Conservation (phyloP, 2,797 vertebrate genomes). For the Jordanella pulchra region DNA sequence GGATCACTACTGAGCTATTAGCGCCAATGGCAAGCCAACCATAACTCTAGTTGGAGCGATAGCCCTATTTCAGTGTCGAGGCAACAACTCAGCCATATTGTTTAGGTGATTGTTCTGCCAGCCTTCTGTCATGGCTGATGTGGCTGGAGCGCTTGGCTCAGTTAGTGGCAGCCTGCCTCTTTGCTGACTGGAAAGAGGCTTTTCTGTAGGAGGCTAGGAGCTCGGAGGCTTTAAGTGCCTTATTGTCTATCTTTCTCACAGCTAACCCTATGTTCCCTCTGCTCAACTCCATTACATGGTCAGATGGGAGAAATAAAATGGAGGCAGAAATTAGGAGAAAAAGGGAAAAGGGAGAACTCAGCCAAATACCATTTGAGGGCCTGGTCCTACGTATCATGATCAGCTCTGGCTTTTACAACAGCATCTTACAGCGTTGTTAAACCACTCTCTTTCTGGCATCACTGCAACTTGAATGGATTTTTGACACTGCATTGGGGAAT, state of each 20-base stretch:
- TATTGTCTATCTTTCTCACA: conserved; percentile 79
- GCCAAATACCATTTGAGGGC: conserved; percentile 69
- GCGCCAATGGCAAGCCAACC: conserved; percentile 70
- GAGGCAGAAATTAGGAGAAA: conserved; percentile 41
- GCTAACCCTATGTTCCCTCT: conserved; percentile 70
- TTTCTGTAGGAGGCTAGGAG: conserved; percentile 85
- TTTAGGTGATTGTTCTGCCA: conserved; percentile 85
- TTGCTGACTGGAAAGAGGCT: conserved; percentile 80
- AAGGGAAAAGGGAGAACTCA: conserved; percentile 37
- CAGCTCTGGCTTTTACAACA: conserved; percentile 75
- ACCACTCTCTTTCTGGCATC: conserved; percentile 77
- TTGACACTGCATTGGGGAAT: conserved; percentile 80
- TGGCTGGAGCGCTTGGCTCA: conserved; percentile 77
- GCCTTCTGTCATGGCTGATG: conserved; percentile 83
- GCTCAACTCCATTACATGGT: conserved; percentile 67
- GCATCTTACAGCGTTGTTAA: conserved; percentile 76
- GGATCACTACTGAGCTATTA: conserved; percentile 69
- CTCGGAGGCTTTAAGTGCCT: conserved; percentile 82
- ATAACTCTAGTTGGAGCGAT: conserved; percentile 71
- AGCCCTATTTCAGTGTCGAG: conserved; percentile 72
- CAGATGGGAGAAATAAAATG: conserved; percentile 62
- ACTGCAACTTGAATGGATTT: conserved; percentile 77
- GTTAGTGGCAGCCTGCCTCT: conserved; percentile 69
- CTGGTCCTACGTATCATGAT: conserved; percentile 79
- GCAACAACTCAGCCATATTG: conserved; percentile 82